phyloP scores from a whole-genome alignment of 1,140 invertebrate genomes.

The Apocrypta bakeri region DNA sequence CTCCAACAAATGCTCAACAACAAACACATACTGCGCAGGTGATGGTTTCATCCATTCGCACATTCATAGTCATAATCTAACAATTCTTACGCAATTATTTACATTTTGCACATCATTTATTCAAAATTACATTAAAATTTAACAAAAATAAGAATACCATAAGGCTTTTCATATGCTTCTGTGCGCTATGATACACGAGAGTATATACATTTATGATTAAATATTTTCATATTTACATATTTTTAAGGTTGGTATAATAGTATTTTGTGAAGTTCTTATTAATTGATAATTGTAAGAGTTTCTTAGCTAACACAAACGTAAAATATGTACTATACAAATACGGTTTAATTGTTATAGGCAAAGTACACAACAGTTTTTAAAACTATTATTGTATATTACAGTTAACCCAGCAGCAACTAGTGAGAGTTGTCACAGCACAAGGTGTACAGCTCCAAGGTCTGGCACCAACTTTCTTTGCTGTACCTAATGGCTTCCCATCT shows the following conservation, averaged over 20 bases:
- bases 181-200: constrained; percentile 29
- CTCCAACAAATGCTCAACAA: constrained; percentile 71
- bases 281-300: neutral
- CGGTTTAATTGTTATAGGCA: too few relatives aligned
- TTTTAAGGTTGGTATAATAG: constrained; percentile 16
- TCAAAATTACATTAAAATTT: constrained; percentile 35
- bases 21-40: constrained; percentile 75
- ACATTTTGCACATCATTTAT: constrained; percentile 35
- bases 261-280: neutral
- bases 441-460: constrained; percentile 72
- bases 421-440: constrained; percentile 72
- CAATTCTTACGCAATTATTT: constrained; percentile 27
- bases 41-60: constrained; percentile 69
- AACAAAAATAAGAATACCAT: constrained; percentile 26
- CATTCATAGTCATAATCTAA: constrained; percentile 56
- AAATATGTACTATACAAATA: neutral
- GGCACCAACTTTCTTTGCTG: constrained; percentile 72
- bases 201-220: constrained; percentile 9
- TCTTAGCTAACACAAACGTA: too few relatives aligned
- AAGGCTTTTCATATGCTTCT: constrained; percentile 44
- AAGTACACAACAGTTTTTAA: neutral
- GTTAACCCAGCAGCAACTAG: constrained; percentile 72
- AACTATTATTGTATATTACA: constrained; percentile 57
- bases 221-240: neutral
- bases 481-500: constrained; percentile 72